Conservation (phyloP, 2,113 vertebrate species). For the Machaerirhynchus nigripectus region DNA sequence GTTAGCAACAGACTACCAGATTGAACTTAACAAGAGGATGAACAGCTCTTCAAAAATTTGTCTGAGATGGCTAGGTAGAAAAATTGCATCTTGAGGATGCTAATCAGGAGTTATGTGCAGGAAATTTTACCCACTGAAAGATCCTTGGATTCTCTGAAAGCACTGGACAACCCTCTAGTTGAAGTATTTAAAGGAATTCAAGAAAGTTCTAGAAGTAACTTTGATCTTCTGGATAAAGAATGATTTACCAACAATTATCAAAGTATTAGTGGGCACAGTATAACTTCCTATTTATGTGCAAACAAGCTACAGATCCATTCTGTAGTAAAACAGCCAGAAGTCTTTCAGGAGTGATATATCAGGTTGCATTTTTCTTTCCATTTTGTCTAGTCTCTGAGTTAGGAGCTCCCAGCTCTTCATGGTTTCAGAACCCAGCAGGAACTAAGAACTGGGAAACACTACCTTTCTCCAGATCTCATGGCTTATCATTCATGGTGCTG, state of each 20-base stretch:
- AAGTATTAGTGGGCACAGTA: background rate
- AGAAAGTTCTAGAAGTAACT: background rate
- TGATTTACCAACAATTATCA: background rate
- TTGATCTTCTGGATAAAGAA: background rate
- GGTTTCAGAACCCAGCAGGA: background rate
- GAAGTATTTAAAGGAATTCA: background rate
- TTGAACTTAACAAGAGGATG: background rate
- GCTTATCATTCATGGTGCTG: background rate
- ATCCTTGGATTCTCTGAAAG: background rate
- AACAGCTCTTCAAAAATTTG: background rate
- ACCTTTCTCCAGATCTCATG: background rate
- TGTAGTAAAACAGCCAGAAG: background rate
- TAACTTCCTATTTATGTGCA: background rate
- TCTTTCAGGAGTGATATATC: background rate
- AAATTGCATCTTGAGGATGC: background rate
- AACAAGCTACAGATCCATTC: background rate
- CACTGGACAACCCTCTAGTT: background rate
- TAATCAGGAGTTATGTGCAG: background rate
- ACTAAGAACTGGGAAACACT: background rate
- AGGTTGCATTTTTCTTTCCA: background rate
- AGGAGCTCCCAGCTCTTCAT: background rate
- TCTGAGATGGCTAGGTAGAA: background rate
- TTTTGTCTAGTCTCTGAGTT: background rate
- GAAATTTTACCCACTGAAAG: background rate
- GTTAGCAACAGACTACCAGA: background rate